Percentiles rank a stretch among this genome's conserved stretches.
Evolutionary conservation across 2,113 vertebrate species (phyloP).

Genomic region (Malurus melanocephalus): DNA sequence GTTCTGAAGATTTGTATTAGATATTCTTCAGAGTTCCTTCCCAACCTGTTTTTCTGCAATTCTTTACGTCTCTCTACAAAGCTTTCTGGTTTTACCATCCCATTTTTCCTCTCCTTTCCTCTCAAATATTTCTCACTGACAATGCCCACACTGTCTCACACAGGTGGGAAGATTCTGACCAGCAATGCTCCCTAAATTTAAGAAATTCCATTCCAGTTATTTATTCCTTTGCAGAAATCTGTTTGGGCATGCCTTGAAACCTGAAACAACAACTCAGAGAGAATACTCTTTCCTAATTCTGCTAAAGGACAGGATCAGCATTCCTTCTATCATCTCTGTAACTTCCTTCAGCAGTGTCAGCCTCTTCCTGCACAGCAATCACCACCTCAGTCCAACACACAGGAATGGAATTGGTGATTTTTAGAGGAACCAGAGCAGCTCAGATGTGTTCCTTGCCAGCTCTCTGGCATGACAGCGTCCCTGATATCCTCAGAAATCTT

Average conservation of each 20-base stretch:
- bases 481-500: neutral
- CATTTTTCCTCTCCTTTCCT: neutral
- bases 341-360: neutral
- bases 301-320: neutral
- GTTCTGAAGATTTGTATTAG: neutral
- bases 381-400: neutral
- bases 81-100: neutral
- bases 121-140: slow-evolving; percentile 9
- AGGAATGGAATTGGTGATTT: neutral
- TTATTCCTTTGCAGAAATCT: neutral
- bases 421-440: neutral
- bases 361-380: neutral
- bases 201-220: slow-evolving; percentile 27
- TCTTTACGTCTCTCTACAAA: neutral
- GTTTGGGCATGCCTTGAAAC: neutral
- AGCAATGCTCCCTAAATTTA: neutral
- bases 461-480: neutral
- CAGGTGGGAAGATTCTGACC: neutral
- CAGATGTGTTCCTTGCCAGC: neutral
- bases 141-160: neutral
- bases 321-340: neutral
- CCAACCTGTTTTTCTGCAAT: neutral
- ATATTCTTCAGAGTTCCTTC: neutral
- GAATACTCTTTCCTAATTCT: neutral
- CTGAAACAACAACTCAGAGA: neutral